These are phyloP conservation scores for Alectoris magna DNA, from an alignment of 2,797 vertebrate species.

Conservation along the genomic window DNA sequence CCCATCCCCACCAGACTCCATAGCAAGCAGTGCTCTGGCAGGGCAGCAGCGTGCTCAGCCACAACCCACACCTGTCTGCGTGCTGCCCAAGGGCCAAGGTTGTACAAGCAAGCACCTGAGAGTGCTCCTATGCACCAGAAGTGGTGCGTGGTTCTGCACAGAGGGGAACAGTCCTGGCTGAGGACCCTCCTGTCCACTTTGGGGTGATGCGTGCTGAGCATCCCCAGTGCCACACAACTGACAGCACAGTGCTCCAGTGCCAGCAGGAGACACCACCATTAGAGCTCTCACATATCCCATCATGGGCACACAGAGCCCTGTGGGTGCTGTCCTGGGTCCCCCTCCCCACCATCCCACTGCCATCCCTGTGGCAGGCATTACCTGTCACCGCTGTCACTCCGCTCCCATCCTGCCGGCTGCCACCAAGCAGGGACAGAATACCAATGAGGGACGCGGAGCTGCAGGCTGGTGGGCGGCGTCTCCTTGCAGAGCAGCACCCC, in stretches of 20 bases:
- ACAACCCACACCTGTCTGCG: neutral
- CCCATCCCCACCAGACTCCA: neutral
- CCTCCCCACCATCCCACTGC: neutral
- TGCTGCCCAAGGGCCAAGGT: no score
- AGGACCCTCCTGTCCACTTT: neutral
- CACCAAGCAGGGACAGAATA: slow-evolving; percentile 31
- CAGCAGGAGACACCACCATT: rapidly evolving
- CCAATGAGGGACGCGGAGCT: slow-evolving; percentile 26
- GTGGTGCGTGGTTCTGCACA: no score
- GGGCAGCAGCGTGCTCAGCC: neutral
- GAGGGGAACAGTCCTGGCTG: neutral
- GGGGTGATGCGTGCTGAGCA: neutral
- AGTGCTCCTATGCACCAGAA: neutral
- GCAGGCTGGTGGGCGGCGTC: neutral
- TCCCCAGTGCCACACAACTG: neutral
- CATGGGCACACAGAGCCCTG: rapidly evolving
- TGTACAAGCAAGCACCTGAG: neutral
- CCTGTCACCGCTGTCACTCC: slow-evolving; percentile 70
- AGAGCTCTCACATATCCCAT: rapidly evolving
- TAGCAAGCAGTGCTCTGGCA: neutral
- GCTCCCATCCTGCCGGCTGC: slow-evolving; percentile 61
- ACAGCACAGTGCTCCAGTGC: neutral
- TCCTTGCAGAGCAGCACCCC: neutral
- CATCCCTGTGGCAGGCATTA: neutral
- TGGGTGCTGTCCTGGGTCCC: neutral